These are phyloP conservation scores for Tychaedon coryphoeus DNA, from an alignment of 2,113 vertebrate genomes.

Conservation along the genomic window DNA sequence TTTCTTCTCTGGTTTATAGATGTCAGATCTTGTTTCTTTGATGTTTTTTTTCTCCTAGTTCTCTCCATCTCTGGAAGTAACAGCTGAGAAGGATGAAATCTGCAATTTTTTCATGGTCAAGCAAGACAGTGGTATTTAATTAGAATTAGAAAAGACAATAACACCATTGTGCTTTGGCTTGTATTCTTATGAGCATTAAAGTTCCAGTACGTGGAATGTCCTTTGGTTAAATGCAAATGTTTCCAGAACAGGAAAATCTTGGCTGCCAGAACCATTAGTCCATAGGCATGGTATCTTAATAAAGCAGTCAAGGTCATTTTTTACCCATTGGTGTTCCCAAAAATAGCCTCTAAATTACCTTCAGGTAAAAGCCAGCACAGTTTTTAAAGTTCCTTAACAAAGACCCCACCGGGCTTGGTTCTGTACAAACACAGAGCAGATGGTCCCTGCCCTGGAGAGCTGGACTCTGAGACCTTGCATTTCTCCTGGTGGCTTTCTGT, in stretches of 20 bases:
- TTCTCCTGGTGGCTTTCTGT: background rate
- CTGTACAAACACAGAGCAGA: background rate
- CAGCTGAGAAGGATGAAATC: background rate
- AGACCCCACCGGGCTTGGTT: background rate
- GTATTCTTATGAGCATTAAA: background rate
- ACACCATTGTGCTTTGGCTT: background rate
- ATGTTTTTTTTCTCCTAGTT: background rate
- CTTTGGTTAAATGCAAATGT: background rate
- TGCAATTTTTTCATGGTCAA: background rate
- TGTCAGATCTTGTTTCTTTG: conserved; percentile 9
- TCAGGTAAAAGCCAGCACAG: background rate
- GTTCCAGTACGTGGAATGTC: background rate
- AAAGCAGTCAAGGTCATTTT: background rate
- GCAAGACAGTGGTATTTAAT: background rate
- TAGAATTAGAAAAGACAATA: background rate
- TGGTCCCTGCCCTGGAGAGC: background rate
- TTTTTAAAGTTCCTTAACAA: background rate
- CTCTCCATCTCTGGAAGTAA: background rate
- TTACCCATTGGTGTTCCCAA: background rate
- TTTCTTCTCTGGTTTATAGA: background rate
- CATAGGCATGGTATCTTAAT: background rate
- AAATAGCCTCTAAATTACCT: background rate
- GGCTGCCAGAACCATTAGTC: background rate
- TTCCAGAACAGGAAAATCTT: background rate
- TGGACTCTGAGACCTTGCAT: background rate